Conservation (phyloP, 2,888 invertebrate species). For the Drosophila leonis region DNA sequence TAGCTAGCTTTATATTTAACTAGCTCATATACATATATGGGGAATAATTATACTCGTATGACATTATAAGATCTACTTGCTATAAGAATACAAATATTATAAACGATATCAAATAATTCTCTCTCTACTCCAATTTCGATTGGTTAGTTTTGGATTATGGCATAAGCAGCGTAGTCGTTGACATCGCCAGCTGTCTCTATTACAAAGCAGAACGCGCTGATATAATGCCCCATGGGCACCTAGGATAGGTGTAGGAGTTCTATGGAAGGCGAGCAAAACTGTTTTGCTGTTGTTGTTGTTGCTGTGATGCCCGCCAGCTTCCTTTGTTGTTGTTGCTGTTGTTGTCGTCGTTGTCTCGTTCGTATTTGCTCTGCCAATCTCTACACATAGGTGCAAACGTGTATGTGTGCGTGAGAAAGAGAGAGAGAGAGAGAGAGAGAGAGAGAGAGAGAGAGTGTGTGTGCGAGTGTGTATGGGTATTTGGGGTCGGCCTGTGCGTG, state of each 20-base stretch:
- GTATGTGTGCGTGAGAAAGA: conserved; percentile 7
- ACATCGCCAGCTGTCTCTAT: conserved; percentile 25
- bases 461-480: conserved; percentile 10
- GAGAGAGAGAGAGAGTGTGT: conserved; percentile 8
- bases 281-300: conserved; percentile 32
- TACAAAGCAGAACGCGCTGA: conserved; percentile 42
- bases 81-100: background rate
- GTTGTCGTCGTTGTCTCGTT: conserved; percentile 42
- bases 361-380: conserved; percentile 45
- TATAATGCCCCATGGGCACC: conserved; percentile 35
- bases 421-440: background rate
- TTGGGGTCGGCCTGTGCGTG: conserved; percentile 50
- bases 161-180: conserved; percentile 24
- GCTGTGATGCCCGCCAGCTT: conserved; percentile 43
- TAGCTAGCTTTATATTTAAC: background rate
- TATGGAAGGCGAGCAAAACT: conserved; percentile 37
- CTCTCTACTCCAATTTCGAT: no score
- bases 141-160: background rate
- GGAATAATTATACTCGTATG: no score
- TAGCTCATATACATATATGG: background rate
- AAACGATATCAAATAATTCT: background rate
- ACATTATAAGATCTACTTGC: background rate
- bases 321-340: conserved; percentile 2
- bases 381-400: conserved; percentile 38
- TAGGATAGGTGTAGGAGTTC: conserved; percentile 39